Evolutionary conservation across 2,888 invertebrate genomes (phyloP), one percentile per base, ranked within the genome.

Genomic region (Bhutanitis thaidina): DNA sequence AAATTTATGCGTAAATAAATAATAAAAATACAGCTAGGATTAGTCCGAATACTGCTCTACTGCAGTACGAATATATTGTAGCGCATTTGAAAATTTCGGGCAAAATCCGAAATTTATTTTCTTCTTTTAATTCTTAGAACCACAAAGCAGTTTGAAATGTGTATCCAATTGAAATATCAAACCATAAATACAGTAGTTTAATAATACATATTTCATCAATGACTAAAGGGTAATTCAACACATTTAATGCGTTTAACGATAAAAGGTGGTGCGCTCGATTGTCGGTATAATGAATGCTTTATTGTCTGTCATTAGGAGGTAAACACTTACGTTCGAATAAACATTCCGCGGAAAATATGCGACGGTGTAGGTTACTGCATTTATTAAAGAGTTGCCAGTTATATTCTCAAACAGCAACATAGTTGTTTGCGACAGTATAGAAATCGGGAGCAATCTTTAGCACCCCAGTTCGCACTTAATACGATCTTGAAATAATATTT

Each of bases 311-410:
- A 81, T 80, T 80, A 80, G 61, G 68, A 60, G 62, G 64, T 76
- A 77, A 80, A 79, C 69, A 78, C 76, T 68, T 58, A 67, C 73
- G 71, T 77, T 76, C 77, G 73, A 71, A 80, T 80, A 80, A 80
- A 81, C 79, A 77, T 70, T 67, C 56, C 53, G 61, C 59, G 58
- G 64, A 59, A 50, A 70, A 72, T 72, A 67, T 57, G 57, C 62
- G 56, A 60, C 59, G 65, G 61, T 71, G 67, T 35, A 37, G 56
- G 56, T 71, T 68, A 68, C 73, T 55, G 71, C 65, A 58, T 69
- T 73, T 68, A 58, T 63, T 61, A 48, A 52, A 15, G 68, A 66
- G 70, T 74, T 77, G 73, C 76, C 58, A 69, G 49, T 32, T 25
- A 15, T 16, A 36, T 16, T 3, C 25, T 36, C 12, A 1, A 7